These are phyloP conservation scores for Hippocampus mohnikei DNA, from an alignment of 2,113 vertebrate genomes.

Conservation along the genomic window DNA sequence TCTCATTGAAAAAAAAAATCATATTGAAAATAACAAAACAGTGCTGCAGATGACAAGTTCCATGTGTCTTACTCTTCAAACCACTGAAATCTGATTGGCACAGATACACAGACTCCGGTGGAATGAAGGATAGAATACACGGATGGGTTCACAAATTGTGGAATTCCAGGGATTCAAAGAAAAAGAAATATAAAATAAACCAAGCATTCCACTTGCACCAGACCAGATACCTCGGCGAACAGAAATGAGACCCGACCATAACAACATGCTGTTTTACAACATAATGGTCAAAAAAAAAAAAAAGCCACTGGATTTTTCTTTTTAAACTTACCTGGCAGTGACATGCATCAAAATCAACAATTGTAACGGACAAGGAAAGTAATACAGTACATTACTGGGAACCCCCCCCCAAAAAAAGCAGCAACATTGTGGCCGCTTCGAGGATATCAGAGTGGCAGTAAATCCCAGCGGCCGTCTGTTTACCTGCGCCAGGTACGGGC, in stretches of 20 bases:
- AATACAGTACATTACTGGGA: background rate
- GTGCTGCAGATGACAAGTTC: constrained; percentile 67
- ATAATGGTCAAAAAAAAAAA: background rate
- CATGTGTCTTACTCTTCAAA: constrained; percentile 93
- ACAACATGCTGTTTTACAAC: background rate
- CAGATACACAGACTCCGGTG: constrained; percentile 97
- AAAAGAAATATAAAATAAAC: background rate
- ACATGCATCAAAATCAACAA: constrained; percentile 9
- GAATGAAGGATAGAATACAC: constrained; percentile 97
- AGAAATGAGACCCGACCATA: background rate
- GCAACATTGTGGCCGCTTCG: background rate
- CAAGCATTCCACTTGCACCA: background rate
- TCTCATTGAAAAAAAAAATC: background rate
- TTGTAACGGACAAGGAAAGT: background rate
- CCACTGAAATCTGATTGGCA: constrained; percentile 98
- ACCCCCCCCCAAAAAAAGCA: constrained; percentile 1
- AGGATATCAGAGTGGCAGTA: constrained; percentile 26
- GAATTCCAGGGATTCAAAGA: background rate
- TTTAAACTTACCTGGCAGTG: constrained; percentile 20
- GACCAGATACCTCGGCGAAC: background rate
- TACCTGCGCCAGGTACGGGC: constrained; percentile 69
- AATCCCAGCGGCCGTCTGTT: constrained; percentile 56
- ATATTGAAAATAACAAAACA: background rate
- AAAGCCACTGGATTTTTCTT: background rate
- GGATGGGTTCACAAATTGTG: constrained; percentile 61